Evolutionary conservation across 1,140 invertebrate species (phyloP), one percentile per base, ranked within the genome.

Genomic region (Drosophila hydei): DNA sequence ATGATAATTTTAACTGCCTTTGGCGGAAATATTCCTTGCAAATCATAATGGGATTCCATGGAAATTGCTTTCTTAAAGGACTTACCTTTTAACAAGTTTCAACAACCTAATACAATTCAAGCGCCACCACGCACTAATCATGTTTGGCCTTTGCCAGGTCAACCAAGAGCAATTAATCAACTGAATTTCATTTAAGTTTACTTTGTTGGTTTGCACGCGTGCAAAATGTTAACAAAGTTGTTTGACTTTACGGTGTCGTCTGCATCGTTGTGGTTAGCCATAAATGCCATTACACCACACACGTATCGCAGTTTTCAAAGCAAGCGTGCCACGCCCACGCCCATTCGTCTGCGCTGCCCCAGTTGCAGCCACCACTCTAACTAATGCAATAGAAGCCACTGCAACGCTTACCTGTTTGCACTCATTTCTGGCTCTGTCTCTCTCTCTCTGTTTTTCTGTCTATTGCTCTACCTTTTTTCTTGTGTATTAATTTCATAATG

Each of bases 401-500:
- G 48, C 36, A 27, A 27, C 33, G 25, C 45, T 56, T 59, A 52
- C 58, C 36, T 50, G 62, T 23, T 50, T 75, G 61, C 55, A 58
- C 23, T 59, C 14, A 23, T 54, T 55, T 5, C 9, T 38, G 25
- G 55, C 11, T 12, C 8, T 33, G 0, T 54, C 11, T 18, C 4
- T 19, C 30, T n/a, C 9, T 25, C 27, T 42, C 14, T 25, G 38
- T 63, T 21, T n/a, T 3, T 14, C 51, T 54, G 12, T 4, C 36
- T 38, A 38, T 54, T 72, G 69, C 30, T 33, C 30, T 33, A 33
- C 38, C n/a, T 16, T 42, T 42, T 42, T 42, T 42, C 38, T 72
- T 68, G 62, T 65, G 54, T 59, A 72, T 72, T 72, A 76, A 72
- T 72, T 65, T 68, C 73, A 72, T 76, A 76, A 76, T 76, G 73